Evolutionary conservation across 2,888 invertebrate species (phyloP), one percentile per base, ranked within the genome.

Genomic region (Drosophila barbarae): DNA sequence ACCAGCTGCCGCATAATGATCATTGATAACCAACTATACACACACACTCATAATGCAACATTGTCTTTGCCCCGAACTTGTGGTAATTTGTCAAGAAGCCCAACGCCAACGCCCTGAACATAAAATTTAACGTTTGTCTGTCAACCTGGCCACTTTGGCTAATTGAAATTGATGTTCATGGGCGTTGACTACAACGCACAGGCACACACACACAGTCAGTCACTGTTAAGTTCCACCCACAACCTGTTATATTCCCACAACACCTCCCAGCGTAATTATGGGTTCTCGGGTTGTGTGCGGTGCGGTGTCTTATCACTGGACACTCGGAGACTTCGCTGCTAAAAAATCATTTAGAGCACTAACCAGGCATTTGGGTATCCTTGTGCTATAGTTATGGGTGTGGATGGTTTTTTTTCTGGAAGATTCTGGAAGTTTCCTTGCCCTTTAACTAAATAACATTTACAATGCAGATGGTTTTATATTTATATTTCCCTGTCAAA

Each of bases 101-200:
- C 46, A 46, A 21, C 34, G 73, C 65, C 71, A 61, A 76, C 81
- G 83, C 81, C 85, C 83, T 49, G 71, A 59, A 74, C 85, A 83
- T 84, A 80, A 81, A 81, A 73, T 84, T 81, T 83, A 83, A 81
- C 80, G 83, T 83, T 76, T 68, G 73, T 76, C 76, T 74, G 83
- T 80, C 81, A 81, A 79, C 83, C 80, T 69, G 81, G 80, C 80
- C 81, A 81, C 85, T 81, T 84, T 81, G 80, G 77, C 77, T 81
- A 81, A 81, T 81, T 81, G 85, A 81, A 81, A 81, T 83, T 84
- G 83, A 81, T 84, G 81, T 83, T 71, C 73, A 71, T 81, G 82
- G 80, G 85, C 76, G 80, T 47, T 53, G 57, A 58, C 72, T 66
- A 51, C 64, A 51, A 49, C 61, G 61, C 57, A 49, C 60, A 23